Evolutionary conservation across 2,888 invertebrate species (phyloP).

Genomic region (Lottia gigantea): DNA sequence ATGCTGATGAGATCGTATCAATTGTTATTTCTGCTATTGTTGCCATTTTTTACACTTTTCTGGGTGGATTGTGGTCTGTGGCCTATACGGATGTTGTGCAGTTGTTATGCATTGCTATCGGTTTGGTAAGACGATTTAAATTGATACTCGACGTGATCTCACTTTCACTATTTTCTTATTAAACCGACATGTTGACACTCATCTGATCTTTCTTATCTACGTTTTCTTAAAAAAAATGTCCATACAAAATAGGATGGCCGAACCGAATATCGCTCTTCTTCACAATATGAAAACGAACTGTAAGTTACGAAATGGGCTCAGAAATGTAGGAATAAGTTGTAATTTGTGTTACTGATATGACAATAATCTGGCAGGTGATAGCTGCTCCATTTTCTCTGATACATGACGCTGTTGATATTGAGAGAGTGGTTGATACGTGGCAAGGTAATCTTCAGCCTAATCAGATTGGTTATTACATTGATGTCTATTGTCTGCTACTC

Average conservation of each 20-base stretch:
- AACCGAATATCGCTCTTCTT: no score
- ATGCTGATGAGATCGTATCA: conserved; percentile 32
- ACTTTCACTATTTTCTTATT: no score
- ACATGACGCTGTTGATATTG: conserved; percentile 83
- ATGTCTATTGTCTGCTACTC: conserved; percentile 33
- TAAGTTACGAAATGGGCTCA: no score
- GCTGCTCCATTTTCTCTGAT: conserved; percentile 95
- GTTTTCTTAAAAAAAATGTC: no score
- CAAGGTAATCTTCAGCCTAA: conserved; percentile 32
- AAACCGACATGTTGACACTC: no score
- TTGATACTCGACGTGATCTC: no score
- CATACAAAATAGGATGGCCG: no score
- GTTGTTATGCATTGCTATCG: conserved; percentile 46
- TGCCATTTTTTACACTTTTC: conserved; percentile 47
- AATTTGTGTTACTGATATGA: no score
- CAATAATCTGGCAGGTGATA: no score
- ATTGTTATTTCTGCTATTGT: conserved; percentile 47
- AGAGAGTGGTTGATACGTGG: conserved; percentile 70
- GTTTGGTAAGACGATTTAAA: conserved; percentile 39
- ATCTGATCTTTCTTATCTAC: no score
- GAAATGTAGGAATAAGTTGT: no score
- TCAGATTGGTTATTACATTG: conserved; percentile 37
- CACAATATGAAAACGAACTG: no score
- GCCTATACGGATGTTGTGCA: conserved; percentile 57
- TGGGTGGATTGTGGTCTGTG: conserved; percentile 52